A percentile compares a stretch with the other conserved stretches of the same genome.
phyloP scores from a whole-genome alignment of 2,797 vertebrate genomes.

The Phrynocephalus guinanensis region DNA sequence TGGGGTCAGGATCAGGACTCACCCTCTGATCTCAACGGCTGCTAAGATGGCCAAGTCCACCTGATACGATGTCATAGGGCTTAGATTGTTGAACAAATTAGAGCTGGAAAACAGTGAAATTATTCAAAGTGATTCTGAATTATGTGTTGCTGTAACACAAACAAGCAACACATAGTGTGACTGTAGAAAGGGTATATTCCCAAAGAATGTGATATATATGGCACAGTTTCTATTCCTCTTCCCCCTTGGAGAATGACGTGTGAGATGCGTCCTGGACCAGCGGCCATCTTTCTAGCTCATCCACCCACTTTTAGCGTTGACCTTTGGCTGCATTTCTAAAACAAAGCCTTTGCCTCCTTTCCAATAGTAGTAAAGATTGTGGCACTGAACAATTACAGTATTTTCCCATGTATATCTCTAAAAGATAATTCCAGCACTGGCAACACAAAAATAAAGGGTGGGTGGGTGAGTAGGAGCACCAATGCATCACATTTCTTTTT shows the following conservation, averaged over 20 bases:
- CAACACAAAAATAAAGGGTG: not conserved
- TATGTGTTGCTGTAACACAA: not conserved
- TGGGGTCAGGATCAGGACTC: conserved; percentile 49
- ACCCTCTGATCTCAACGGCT: conserved; percentile 95
- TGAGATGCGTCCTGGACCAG: not conserved
- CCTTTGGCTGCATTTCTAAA: not conserved
- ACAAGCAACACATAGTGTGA: not conserved
- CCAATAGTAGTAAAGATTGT: not conserved
- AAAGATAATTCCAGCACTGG: not conserved
- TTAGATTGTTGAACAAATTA: conserved; percentile 89
- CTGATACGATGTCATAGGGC: conserved; percentile 82
- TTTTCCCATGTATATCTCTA: too few relatives aligned
- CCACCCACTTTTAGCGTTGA: too few relatives aligned
- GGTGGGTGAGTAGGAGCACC: too few relatives aligned
- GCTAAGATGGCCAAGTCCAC: conserved; percentile 89
- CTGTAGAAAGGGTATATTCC: not conserved
- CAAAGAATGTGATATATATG: not conserved
- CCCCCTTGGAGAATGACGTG: not conserved
- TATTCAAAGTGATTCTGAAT: not conserved
- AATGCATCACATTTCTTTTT: not conserved
- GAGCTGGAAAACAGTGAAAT: conserved; percentile 81
- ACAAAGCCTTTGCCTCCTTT: not conserved
- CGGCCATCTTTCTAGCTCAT: too few relatives aligned
- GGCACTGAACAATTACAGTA: not conserved
- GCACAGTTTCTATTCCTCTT: not conserved